A percentile compares a stretch with the other conserved stretches of the same genome.
Evolutionary conservation across 2,113 vertebrate species (phyloP).

Genomic region (Rhea americana): DNA sequence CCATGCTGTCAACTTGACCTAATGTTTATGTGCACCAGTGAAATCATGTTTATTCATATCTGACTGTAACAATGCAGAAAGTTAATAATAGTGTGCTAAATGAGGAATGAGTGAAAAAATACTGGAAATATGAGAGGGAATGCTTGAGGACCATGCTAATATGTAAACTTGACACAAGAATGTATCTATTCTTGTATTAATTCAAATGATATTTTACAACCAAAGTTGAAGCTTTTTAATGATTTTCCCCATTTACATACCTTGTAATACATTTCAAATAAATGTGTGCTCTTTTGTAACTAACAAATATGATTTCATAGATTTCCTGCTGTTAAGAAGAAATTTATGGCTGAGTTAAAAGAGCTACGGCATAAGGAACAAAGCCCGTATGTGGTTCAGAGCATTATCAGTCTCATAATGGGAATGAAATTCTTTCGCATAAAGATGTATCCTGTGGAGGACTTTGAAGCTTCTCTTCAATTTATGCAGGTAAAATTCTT

Average conservation of each 20-base stretch:
- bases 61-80: not conserved
- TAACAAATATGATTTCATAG: constrained; percentile 70
- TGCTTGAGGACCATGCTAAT: not conserved
- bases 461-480: constrained; percentile 98
- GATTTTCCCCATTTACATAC: not conserved
- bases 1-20: not conserved
- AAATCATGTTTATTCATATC: not conserved
- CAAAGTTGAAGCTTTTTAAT: not conserved
- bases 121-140: not conserved
- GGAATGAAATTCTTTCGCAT: constrained; percentile 98
- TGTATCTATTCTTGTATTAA: not conserved
- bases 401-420: constrained; percentile 98
- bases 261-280: not conserved
- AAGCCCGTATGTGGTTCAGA: constrained; percentile 91
- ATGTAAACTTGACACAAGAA: not conserved
- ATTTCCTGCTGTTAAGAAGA: constrained; percentile 97
- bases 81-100: not conserved
- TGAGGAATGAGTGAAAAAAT: not conserved
- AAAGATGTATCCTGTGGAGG: constrained; percentile 99
- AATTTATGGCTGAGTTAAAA: constrained; percentile 95
- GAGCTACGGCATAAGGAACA: constrained; percentile 96
- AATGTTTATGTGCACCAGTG: not conserved
- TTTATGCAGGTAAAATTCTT: constrained; percentile 93
- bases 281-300: not conserved
- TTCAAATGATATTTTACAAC: not conserved